These are phyloP conservation scores for Altica lythri DNA, from an alignment of 2,888 invertebrate genomes.

Conservation along the genomic window DNA sequence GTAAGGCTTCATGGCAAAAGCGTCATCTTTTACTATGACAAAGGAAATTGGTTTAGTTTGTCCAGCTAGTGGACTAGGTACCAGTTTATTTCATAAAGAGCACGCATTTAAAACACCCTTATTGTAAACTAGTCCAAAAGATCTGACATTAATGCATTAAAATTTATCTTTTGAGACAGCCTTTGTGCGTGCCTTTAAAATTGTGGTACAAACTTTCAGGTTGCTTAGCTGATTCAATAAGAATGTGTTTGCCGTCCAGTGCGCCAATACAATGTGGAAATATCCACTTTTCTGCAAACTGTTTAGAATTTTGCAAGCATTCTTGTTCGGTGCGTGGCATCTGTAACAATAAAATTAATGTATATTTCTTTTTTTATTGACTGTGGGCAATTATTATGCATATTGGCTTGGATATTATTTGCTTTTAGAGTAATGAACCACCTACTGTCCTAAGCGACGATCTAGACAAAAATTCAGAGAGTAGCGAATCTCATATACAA, in stretches of 20 bases:
- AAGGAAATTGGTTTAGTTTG: slow-evolving; percentile 18
- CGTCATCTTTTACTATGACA: slow-evolving; percentile 40
- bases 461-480: not conserved
- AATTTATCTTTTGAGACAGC: not conserved
- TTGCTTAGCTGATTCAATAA: not conserved
- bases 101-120: not conserved
- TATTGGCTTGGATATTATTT: too few species aligned
- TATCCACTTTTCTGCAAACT: slow-evolving; percentile 29
- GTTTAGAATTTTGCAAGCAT: slow-evolving; percentile 2
- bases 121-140: not conserved
- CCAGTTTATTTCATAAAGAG: not conserved
- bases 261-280: slow-evolving; percentile 38
- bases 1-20: slow-evolving; percentile 37
- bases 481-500: too few species aligned
- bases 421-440: not conserved
- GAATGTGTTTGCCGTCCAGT: slow-evolving; percentile 37
- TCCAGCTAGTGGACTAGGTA: slow-evolving; percentile 21
- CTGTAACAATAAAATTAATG: too few species aligned
- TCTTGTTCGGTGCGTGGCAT: slow-evolving; percentile 7
- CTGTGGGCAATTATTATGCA: too few species aligned
- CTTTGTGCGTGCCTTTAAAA: slow-evolving; percentile 3
- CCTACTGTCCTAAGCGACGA: too few species aligned
- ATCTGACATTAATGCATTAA: not conserved
- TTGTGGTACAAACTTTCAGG: slow-evolving; percentile 3
- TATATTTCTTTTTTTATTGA: too few species aligned